Conservation (phyloP, 2,888 invertebrate genomes). For the Idaea biselata region DNA sequence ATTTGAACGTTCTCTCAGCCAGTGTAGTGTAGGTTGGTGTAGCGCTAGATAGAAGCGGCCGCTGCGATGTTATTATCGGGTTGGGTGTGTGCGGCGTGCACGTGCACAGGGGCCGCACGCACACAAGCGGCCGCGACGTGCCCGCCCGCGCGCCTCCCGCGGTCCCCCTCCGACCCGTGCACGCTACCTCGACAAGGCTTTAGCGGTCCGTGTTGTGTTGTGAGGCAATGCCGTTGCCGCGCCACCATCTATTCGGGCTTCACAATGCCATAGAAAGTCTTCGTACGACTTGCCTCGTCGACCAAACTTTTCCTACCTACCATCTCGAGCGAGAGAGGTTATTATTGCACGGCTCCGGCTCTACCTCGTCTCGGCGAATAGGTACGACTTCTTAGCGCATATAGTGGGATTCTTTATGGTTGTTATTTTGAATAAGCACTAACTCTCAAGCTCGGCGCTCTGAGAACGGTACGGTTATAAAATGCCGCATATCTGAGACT, state of each 20-base stretch:
- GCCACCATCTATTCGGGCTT: conserved; percentile 74
- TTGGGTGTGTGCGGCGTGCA: conserved; percentile 54
- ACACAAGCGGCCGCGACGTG: conserved; percentile 34
- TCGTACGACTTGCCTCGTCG: conserved; percentile 71
- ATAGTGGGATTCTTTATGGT: conserved; percentile 58
- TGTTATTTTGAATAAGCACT: conserved; percentile 69
- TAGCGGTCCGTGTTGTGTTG: conserved; percentile 45
- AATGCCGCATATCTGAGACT: conserved; percentile 69
- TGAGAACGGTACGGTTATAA: conserved; percentile 66
- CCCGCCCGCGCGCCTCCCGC: conserved; percentile 33
- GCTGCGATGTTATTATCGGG: conserved; percentile 65
- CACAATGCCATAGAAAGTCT: conserved; percentile 80
- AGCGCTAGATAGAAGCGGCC: conserved; percentile 69
- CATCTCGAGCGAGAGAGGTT: conserved; percentile 58
- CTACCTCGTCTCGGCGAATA: conserved; percentile 39
- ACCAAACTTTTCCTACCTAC: conserved; percentile 76
- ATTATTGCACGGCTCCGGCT: conserved; percentile 46
- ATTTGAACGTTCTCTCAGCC: conserved; percentile 13
- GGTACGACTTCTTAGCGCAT: conserved; percentile 43
- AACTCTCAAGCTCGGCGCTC: conserved; percentile 46
- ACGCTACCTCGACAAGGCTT: conserved; percentile 63
- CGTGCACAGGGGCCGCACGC: conserved; percentile 48
- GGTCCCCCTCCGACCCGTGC: conserved; percentile 42
- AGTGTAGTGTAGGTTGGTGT: conserved; percentile 41
- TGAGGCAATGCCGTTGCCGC: conserved; percentile 76